Evolutionary conservation across 2,888 invertebrate species (phyloP), one percentile per base, ranked within the genome.

Genomic region (Philaethria dido): DNA sequence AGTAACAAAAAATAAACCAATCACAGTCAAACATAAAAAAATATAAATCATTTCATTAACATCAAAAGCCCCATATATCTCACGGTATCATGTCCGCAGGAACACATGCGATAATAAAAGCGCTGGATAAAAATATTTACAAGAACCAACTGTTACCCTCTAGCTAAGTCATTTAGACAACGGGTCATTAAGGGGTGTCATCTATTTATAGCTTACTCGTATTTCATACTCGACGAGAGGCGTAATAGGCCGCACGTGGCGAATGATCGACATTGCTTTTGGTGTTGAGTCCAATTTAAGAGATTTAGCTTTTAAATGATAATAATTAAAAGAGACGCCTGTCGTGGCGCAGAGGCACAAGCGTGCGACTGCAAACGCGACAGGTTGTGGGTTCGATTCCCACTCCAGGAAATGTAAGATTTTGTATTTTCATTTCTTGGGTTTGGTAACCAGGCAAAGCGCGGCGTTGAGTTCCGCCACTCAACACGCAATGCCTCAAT

Each of bases 221-320:
- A 87, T 88, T 85, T 88, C 88, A 88, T 86, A 85, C 81, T 78
- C 76, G 84, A 79, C 77, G 83, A 84, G 86, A 84, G 83, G 79
- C 81, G 83, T 89, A 88, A 89, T 88, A 85, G 84, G 79, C 78
- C 80, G 86, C 92, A 90, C 88, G 88, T 88, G 91, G 84, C 81
- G 77, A 75, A 65, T 66, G 68, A 68, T 68, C 68, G 65, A 63
- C 68, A 62, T 47, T 29, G 48, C 65, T 68, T 68, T 59, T 52
- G 47, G 63, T 61, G 57, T 42, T 29, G 57, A 55, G 66, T 57
- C n/a, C 47, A 62, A 69, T 52, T 68, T 36, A 66, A 59, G 62
- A 64, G 45, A 59, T 39, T 18, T 14, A n/a, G n/a, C 0, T 20
- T 39, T 14, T 22, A 22, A 50, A 22, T 14, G n/a, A n/a, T n/a